Base-by-base conservation (phyloP, 37 sponge, comb jelly and placozoan genomes). In the Beroe ovata region DNA sequence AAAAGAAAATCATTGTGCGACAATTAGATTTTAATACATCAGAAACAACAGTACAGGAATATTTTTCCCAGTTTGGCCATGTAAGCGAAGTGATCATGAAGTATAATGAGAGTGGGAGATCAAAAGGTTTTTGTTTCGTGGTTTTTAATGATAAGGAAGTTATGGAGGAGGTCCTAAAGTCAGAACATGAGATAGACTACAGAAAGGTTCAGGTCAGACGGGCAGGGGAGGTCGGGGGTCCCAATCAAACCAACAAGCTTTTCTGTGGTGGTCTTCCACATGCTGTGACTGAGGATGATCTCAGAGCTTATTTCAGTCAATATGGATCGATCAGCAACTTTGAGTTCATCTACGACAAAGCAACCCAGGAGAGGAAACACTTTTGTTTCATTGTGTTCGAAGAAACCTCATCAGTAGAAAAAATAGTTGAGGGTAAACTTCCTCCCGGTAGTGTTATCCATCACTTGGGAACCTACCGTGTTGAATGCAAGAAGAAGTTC, bases 61-160 rank as follows among this genome's bases (percentile, higher is more conserved):
- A 77, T 77, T 77, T 77, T 77, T 77, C 84, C 26, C 84, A 77
- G 19, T 77, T 33, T 40, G 84, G 84, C 38, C 84, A 39, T 42
- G 54, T 77, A 30, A 30, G 84, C 28, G 84, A 77, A 36, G 38
- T 77, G 41, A 42, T 77, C 28, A 77, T 77, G 84, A 77, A 77
- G 25, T 77, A 32, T 25, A 77, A 77, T 36, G 84, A 77, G 47
- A 77, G 22, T 4, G 84, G 84, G 20, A 30, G 84, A 30, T 77
- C 84, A 18, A 77, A 77, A 42, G 84, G 84, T 77, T 77, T 77
- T 77, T 77, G 84, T 77, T 77, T 77, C 28, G 84, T 77, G 38
- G 54, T 42, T 42, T 77, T 77, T 40, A 77, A 77, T 54, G 84
- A 77, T 1, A 77, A 42, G 21, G 22, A 39, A 28, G 22, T 21